phyloP scores from a whole-genome alignment of 2,888 invertebrate species.

The Drosophila recens region DNA sequence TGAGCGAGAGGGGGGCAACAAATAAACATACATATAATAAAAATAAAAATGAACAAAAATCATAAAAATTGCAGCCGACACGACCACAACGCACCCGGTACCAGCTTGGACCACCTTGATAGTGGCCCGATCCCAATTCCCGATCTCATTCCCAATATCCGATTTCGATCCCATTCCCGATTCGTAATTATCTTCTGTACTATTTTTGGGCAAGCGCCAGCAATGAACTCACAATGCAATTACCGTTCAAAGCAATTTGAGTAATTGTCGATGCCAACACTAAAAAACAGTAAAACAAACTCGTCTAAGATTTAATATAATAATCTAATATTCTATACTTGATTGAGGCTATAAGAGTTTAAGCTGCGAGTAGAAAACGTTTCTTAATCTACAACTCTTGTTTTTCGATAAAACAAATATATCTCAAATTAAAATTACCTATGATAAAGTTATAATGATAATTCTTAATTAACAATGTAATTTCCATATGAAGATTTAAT shows the following conservation, averaged over 20 bases:
- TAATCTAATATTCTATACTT: background rate
- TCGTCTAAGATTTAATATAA: too few species aligned
- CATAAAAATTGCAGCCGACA: conserved; percentile 80
- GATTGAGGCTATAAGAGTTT: background rate
- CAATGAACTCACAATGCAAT: conserved; percentile 5
- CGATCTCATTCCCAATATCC: conserved; percentile 1
- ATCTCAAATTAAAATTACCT: too few species aligned
- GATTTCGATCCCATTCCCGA: background rate
- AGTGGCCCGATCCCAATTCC: conserved; percentile 27
- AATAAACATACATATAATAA: conserved; percentile 78
- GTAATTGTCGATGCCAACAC: background rate
- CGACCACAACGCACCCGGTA: conserved; percentile 73
- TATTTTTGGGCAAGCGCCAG: conserved; percentile 38
- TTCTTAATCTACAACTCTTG: too few species aligned
- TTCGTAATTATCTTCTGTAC: conserved; percentile 25
- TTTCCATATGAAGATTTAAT: too few species aligned
- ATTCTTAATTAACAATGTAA: too few species aligned
- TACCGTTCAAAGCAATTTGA: conserved; percentile 5
- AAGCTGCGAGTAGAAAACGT: too few species aligned
- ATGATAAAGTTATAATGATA: too few species aligned
- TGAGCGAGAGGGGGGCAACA: conserved; percentile 50
- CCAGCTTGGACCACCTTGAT: conserved; percentile 75
- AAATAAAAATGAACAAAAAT: conserved; percentile 68
- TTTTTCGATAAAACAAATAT: too few species aligned
- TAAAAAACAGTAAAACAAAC: too few species aligned